Percentiles rank a stretch among this genome's conserved stretches.
Evolutionary conservation across 2,888 invertebrate species (phyloP).

Genomic region (Caenorhabditis japonica): DNA sequence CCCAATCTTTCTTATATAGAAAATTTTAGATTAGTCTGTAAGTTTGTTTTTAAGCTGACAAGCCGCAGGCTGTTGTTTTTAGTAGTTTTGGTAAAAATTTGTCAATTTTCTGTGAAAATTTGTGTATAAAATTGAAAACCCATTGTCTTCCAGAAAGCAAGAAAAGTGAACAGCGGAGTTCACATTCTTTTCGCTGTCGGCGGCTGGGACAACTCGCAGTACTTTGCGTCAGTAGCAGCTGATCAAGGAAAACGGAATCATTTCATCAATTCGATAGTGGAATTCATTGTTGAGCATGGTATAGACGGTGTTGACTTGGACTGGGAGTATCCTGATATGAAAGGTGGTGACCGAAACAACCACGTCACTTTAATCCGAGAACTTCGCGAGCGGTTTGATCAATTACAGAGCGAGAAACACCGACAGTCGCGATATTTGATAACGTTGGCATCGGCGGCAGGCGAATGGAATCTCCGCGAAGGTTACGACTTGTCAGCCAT

Average conservation of each 20-base stretch:
- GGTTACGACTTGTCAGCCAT: conserved; percentile 61
- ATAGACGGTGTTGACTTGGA: conserved; percentile 65
- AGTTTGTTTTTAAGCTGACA: too few relatives aligned
- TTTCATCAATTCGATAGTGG: conserved; percentile 44
- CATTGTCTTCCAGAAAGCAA: too few relatives aligned
- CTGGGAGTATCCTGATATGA: conserved; percentile 66
- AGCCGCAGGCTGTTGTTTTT: too few relatives aligned
- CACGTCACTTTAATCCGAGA: conserved; percentile 51
- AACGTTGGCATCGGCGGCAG: conserved; percentile 62
- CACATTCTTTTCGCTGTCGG: conserved; percentile 61
- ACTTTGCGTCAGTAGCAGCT: conserved; percentile 50
- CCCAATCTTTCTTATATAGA: too few relatives aligned
- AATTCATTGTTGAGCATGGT: conserved; percentile 40
- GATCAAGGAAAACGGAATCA: conserved; percentile 20
- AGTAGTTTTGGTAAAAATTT: too few relatives aligned
- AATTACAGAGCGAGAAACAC: conserved; percentile 22
- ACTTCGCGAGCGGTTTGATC: conserved; percentile 47
- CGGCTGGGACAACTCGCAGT: conserved; percentile 63
- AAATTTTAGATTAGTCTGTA: too few relatives aligned
- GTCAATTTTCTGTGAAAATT: too few relatives aligned
- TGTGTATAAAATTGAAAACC: too few relatives aligned
- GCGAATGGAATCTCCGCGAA: conserved; percentile 62
- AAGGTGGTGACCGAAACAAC: conserved; percentile 53
- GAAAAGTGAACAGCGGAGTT: conserved; percentile 28
- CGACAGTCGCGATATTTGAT: conserved; percentile 43